phyloP scores from a whole-genome alignment of 1,140 invertebrate genomes.

The Oscheius sp. region DNA sequence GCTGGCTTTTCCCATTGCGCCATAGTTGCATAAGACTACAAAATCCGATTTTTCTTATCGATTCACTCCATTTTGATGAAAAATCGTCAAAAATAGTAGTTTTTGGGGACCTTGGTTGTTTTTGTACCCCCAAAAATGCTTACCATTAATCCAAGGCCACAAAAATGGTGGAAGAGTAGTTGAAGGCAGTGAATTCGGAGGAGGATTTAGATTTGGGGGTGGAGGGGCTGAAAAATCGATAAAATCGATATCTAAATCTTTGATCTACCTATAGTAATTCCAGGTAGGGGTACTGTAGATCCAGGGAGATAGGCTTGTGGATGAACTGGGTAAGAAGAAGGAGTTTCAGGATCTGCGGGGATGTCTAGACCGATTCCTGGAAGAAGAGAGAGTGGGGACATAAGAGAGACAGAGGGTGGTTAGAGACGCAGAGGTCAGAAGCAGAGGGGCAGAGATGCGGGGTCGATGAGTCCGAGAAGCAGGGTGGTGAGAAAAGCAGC shows the following conservation, averaged over 20 bases:
- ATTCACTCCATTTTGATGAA: too few species aligned
- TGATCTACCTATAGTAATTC: conserved; percentile 3
- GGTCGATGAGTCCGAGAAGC: too few species aligned
- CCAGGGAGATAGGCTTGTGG: neutral
- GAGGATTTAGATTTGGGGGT: neutral
- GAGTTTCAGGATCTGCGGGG: neutral
- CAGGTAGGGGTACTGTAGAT: neutral
- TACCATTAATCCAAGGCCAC: conserved; percentile 2
- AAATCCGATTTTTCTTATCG: too few species aligned
- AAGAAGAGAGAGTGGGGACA: neutral
- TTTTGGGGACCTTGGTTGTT: too few species aligned
- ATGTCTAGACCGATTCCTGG: neutral
- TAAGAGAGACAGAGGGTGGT: neutral
- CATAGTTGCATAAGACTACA: too few species aligned
- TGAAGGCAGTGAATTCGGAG: neutral
- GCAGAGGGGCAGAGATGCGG: too few species aligned
- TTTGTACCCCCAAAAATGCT: neutral
- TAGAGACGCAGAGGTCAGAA: too few species aligned
- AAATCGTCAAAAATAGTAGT: too few species aligned
- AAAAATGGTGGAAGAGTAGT: neutral
- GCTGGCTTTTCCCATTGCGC: too few species aligned
- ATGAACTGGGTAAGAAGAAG: neutral
- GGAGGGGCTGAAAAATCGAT: conserved; percentile 1
- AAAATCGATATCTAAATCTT: too few species aligned
- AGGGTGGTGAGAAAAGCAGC: too few species aligned